Evolutionary conservation across 2,888 invertebrate species (phyloP), one percentile per base, ranked within the genome.

Genomic region (Cistogaster globosa): DNA sequence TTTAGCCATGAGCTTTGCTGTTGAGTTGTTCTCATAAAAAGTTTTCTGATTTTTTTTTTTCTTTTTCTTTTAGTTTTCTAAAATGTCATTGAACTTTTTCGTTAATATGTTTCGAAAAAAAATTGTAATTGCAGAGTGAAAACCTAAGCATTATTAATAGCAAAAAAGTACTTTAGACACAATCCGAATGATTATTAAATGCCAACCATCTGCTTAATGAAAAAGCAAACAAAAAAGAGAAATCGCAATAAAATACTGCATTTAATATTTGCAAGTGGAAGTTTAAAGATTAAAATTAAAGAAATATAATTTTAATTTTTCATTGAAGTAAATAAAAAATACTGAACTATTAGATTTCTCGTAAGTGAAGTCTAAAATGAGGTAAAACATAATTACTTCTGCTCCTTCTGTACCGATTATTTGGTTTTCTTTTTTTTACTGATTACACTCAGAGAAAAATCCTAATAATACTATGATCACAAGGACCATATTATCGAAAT

Each of bases 51-150:
- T n/a, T n/a, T n/a, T n/a, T n/a, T n/a, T 55, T 16, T 22, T 5
- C 12, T 11, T 2, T 55, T 63, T 62, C 20, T 51, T 20, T 57
- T 62, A 3, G 32, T 36, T 42, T 26, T 60, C 51, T 53, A 9
- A 67, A 83, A 79, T 82, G 85, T 85, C 78, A 85, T 71, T 85
- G 82, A 85, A 82, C 85, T 79, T 72, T 84, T 80, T 60, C 20
- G 76, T 80, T 68, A 76, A 81, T 71, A 81, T 68, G 48, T 69
- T 69, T 68, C 51, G 36, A 22, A 65, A 62, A 58, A 65, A 67
- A 67, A 68, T 68, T 75, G 58, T 53, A 84, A 80, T 75, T 76
- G 53, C 75, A 79, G 55, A 77, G 74, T 74, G 69, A 77, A 78
- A 82, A 82, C 71, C 75, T 75, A 65, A 85, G 82, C 78, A 82